Evolutionary conservation across 1,140 invertebrate species (phyloP).

Genomic region (Drosophila funebris): DNA sequence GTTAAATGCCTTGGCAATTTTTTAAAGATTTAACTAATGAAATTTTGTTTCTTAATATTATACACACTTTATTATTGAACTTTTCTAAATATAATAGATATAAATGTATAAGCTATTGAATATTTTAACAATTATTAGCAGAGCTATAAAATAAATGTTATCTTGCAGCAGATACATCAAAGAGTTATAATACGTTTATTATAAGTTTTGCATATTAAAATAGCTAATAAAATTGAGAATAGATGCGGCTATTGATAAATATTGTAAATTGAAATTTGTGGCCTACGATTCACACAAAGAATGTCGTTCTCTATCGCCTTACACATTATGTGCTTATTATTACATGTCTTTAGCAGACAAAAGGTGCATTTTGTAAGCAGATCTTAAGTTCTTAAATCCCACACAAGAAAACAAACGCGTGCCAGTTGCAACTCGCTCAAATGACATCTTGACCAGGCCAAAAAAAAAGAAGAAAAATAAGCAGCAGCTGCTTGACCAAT

Average conservation of each 20-base stretch:
- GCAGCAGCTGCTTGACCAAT: constrained; percentile 59
- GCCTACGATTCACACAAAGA: not conserved
- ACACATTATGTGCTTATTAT: constrained; percentile 36
- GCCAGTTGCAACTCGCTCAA: constrained; percentile 36
- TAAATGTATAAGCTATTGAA: too few species aligned
- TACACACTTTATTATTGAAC: too few species aligned
- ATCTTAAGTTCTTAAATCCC: constrained; percentile 25
- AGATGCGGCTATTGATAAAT: too few species aligned
- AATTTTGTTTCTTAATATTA: too few species aligned
- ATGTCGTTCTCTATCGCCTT: not conserved
- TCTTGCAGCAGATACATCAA: too few species aligned
- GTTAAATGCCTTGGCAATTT: too few species aligned
- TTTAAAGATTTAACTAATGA: too few species aligned
- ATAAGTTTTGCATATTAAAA: not conserved
- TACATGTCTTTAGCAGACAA: constrained; percentile 27
- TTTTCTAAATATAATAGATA: too few species aligned
- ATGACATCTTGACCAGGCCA: constrained; percentile 16
- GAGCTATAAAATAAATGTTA: too few species aligned
- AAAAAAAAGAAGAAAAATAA: too few species aligned
- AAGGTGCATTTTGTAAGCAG: constrained; percentile 17
- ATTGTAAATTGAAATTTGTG: not conserved
- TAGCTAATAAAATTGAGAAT: not conserved
- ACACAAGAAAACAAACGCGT: constrained; percentile 59
- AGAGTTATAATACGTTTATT: not conserved
- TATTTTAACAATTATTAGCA: too few species aligned